Conservation (phyloP, 2,113 vertebrate species). For the Crocuta crocuta region DNA sequence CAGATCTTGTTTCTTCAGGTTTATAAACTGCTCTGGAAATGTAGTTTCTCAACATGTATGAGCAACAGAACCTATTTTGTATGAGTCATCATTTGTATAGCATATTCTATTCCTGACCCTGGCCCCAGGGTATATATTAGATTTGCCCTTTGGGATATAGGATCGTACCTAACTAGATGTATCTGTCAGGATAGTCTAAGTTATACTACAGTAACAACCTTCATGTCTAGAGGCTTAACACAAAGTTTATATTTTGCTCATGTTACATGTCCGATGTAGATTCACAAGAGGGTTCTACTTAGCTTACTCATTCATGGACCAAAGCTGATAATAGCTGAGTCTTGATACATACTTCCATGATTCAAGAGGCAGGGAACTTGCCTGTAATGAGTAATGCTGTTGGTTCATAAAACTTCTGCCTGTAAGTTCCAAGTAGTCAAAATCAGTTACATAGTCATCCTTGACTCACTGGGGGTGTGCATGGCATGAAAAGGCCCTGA, state of each 20-base stretch:
- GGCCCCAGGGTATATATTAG: background rate
- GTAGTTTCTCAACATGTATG: background rate
- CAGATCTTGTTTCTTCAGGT: conserved; percentile 53
- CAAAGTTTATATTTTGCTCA: background rate
- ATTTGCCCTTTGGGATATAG: background rate
- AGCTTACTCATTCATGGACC: background rate
- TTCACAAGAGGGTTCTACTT: background rate
- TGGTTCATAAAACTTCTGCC: background rate
- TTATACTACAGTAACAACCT: background rate
- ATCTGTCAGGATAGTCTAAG: background rate
- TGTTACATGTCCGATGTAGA: background rate
- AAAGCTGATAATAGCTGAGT: background rate
- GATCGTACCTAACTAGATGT: background rate
- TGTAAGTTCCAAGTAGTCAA: background rate
- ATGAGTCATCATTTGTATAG: background rate
- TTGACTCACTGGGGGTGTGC: background rate
- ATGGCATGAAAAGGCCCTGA: background rate
- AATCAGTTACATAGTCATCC: background rate
- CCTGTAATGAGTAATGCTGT: background rate
- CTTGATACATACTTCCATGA: background rate
- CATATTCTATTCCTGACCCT: background rate
- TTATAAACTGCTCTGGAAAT: conserved; percentile 24
- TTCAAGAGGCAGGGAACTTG: background rate
- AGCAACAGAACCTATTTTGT: background rate
- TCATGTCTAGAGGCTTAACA: background rate